phyloP scores from a whole-genome alignment of 2,888 invertebrate genomes.

The Synergus laeviventris region DNA sequence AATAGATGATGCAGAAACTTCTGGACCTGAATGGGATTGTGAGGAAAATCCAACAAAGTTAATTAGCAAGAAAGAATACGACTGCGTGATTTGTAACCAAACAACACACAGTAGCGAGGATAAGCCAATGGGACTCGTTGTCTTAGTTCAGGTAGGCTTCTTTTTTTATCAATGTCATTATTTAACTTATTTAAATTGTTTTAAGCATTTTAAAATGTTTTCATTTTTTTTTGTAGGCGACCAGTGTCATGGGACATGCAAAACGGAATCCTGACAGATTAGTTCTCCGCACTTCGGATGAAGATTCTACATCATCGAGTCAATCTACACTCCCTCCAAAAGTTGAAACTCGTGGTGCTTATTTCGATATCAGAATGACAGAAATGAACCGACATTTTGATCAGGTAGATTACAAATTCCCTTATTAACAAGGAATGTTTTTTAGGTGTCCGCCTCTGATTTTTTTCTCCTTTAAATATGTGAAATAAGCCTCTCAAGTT shows the following conservation, averaged over 20 bases:
- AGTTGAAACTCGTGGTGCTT: constrained; percentile 84
- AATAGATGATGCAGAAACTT: constrained; percentile 75
- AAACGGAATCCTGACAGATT: constrained; percentile 79
- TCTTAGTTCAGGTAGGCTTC: constrained; percentile 84
- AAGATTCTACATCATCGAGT: constrained; percentile 76
- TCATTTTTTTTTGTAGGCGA: constrained; percentile 78
- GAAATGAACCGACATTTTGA: constrained; percentile 87
- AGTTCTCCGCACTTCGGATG: constrained; percentile 81
- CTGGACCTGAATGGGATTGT: constrained; percentile 82
- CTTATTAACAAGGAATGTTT: no score
- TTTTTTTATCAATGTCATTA: not conserved
- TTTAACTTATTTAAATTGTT: not conserved
- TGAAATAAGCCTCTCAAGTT: no score
- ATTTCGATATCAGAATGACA: constrained; percentile 87
- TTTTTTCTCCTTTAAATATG: no score
- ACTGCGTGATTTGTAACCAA: constrained; percentile 97
- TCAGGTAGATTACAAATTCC: constrained; percentile 76
- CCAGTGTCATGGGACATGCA: constrained; percentile 91
- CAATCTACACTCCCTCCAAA: constrained; percentile 75
- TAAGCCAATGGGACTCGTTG: constrained; percentile 92
- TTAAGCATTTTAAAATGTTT: not conserved
- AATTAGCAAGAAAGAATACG: constrained; percentile 84
- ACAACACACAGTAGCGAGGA: constrained; percentile 90
- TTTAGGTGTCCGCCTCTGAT: no score
- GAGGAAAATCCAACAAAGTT: constrained; percentile 79